A percentile compares a stretch with the other conserved stretches of the same genome.
Conservation (phyloP, 2,113 vertebrate species). For the Ophthalmolycus amberensis region DNA sequence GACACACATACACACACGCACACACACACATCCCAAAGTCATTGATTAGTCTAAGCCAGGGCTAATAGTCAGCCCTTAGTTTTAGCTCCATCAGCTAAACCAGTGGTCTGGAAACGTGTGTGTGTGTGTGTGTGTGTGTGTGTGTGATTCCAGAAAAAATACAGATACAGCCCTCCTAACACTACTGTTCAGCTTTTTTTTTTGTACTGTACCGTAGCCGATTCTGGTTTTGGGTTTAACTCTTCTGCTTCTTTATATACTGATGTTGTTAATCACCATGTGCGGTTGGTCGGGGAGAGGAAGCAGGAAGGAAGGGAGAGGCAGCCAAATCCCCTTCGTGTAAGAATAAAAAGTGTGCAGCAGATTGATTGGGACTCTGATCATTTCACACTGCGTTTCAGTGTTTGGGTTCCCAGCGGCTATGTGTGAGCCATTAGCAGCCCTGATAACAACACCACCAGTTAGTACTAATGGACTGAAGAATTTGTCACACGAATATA, state of each 20-base stretch:
- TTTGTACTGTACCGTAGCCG: not conserved
- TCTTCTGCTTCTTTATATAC: not conserved
- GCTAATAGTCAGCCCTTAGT: conserved; percentile 72
- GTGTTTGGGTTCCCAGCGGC: conserved; percentile 6
- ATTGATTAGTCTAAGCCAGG: conserved; percentile 69
- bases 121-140: conserved; percentile 20
- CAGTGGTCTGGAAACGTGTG: conserved; percentile 55
- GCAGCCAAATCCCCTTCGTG: conserved; percentile 3
- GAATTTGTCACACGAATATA: not conserved
- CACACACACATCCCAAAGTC: conserved; percentile 46
- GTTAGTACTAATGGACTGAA: conserved; percentile 11
- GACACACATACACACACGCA: conserved; percentile 33
- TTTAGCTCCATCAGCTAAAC: conserved; percentile 78
- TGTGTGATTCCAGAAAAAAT: not conserved
- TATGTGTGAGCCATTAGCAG: conserved; percentile 23
- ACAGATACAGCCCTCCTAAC: not conserved
- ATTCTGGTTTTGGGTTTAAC: not conserved
- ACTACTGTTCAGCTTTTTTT: not conserved
- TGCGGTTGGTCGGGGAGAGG: conserved; percentile 9
- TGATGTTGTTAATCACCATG: conserved; percentile 5
- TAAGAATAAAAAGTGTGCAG: not conserved
- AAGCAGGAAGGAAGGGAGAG: conserved; percentile 57
- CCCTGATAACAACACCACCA: conserved; percentile 11
- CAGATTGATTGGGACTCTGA: conserved; percentile 2
- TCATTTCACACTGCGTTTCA: not conserved